Base-by-base conservation (phyloP, 2,888 invertebrate genomes). In the Cenopis cana region DNA sequence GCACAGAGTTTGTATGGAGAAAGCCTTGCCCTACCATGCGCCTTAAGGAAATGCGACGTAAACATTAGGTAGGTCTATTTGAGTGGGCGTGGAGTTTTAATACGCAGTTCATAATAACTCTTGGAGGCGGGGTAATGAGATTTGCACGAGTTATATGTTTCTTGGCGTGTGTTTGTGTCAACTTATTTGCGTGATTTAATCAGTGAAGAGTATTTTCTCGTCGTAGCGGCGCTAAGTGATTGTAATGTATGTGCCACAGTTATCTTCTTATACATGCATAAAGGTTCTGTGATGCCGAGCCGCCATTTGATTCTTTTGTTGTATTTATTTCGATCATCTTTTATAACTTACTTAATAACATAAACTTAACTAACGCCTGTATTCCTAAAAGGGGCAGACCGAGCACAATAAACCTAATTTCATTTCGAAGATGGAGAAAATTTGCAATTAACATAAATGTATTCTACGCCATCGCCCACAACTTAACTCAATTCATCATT, bases 71-170 rank as follows among this genome's bases (percentile, higher is more conserved):
- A 41, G 18, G 12, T 57, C 12, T 41, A 41, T 41, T 41, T 41
- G 14, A 41, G 14, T 14, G 14, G 41, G 6, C 41, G 14, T n/a
- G n/a, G n/a, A n/a, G n/a, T 52, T 20, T 50, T 67, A 36, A 46
- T 24, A 36, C 38, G n/a, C 20, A 41, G 8, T 59, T 59, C 52
- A 36, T 12, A 68, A 50, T 52, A 50, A 54, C 54, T 24, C 24
- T 12, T 18, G 6, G 57, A 38, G 38, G 9, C 57, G 10, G 24
- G 38, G 18, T 60, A 49, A 61, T 33, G 12, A 61, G 50, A 49
- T 61, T 61, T 33, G 24, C 29, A 33, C 33, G n/a, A 56, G 33
- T 56, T 56, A 33, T 14, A 41, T 59, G 14, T 41, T 38, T 41
- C 18, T 36, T 33, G 17, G 8, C 36, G 17, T 33, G 38, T 59